These are phyloP conservation scores for Leptoteleia sp. DNA, from an alignment of 1,140 invertebrate genomes.

Conservation along the genomic window DNA sequence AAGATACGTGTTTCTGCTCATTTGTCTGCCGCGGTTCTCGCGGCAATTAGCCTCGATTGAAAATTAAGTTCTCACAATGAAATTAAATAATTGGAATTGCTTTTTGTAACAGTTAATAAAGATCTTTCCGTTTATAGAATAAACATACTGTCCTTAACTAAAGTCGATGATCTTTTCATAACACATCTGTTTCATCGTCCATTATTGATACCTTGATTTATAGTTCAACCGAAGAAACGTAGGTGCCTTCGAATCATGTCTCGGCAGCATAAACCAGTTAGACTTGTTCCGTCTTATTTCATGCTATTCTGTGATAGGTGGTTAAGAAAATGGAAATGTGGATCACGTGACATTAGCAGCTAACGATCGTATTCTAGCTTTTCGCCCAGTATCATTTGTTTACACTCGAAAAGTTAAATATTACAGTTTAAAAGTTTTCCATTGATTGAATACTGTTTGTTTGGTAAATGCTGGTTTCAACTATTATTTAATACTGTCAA, in stretches of 20 bases:
- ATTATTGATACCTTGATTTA: conserved; percentile 18
- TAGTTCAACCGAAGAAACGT: conserved; percentile 6
- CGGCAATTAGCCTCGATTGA: conserved; percentile 1
- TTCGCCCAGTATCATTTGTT: conserved; percentile 12
- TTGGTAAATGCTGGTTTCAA: conserved; percentile 21
- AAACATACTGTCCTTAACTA: background rate
- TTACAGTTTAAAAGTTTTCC: conserved; percentile 24
- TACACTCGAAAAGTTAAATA: conserved; percentile 8
- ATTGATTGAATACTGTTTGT: conserved; percentile 22
- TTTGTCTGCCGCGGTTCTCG: conserved; percentile 6
- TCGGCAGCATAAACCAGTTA: conserved; percentile 13
- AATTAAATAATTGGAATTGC: background rate
- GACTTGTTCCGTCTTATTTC: conserved; percentile 13
- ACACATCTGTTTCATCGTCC: background rate
- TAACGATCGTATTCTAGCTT: conserved; percentile 17
- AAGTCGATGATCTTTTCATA: conserved; percentile 1
- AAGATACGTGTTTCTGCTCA: conserved; percentile 8
- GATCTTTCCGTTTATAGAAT: background rate
- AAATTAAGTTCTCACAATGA: no score
- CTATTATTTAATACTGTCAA: conserved; percentile 12
- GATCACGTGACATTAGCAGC: conserved; percentile 23
- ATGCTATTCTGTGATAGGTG: conserved; percentile 3
- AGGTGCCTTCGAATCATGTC: conserved; percentile 7
- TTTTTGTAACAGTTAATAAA: conserved; percentile 3
- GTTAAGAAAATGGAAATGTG: conserved; percentile 18